Percentiles rank a stretch among this genome's conserved stretches.
These are phyloP conservation scores for Isotomurus palustris DNA, from an alignment of 2,888 invertebrate species.

Conservation along the genomic window DNA sequence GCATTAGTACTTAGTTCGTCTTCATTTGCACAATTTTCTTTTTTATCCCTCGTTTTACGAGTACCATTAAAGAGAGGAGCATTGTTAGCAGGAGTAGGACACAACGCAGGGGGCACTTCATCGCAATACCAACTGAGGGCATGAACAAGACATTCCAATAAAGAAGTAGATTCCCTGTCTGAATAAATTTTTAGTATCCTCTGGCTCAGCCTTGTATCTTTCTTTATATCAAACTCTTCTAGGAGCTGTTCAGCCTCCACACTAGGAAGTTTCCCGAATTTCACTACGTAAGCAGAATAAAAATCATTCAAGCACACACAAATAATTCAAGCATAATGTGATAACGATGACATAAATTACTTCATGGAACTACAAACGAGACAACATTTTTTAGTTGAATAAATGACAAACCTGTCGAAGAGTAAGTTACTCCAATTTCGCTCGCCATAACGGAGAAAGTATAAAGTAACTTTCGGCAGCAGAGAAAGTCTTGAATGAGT, in stretches of 20 bases:
- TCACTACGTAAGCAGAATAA: too few species aligned
- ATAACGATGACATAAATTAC: too few species aligned
- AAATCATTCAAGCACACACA: too few species aligned
- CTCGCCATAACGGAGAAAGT: constrained; percentile 39
- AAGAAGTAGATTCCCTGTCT: constrained; percentile 29
- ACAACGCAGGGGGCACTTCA: too few species aligned
- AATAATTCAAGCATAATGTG: too few species aligned
- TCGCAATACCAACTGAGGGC: constrained; percentile 9
- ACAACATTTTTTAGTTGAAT: too few species aligned
- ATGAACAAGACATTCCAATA: constrained; percentile 35
- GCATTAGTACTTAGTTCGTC: too few species aligned
- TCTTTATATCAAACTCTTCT: constrained; percentile 26
- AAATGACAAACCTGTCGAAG: constrained; percentile 9
- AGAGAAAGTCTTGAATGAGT: constrained; percentile 40
- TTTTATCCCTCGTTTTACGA: too few species aligned
- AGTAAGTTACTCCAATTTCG: constrained; percentile 27
- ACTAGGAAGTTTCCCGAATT: constrained; percentile 29
- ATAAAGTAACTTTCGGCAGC: constrained; percentile 37
- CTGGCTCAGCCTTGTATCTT: constrained; percentile 15
- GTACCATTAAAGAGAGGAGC: too few species aligned
- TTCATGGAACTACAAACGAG: too few species aligned
- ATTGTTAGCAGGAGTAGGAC: too few species aligned
- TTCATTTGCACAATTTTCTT: too few species aligned
- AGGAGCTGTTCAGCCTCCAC: constrained; percentile 37
- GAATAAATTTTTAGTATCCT: constrained; percentile 36